Percentiles rank a stretch among this genome's conserved stretches.
These are phyloP conservation scores for Nothobranchius kuhntae DNA, from an alignment of 2,113 vertebrate species.

Conservation along the genomic window DNA sequence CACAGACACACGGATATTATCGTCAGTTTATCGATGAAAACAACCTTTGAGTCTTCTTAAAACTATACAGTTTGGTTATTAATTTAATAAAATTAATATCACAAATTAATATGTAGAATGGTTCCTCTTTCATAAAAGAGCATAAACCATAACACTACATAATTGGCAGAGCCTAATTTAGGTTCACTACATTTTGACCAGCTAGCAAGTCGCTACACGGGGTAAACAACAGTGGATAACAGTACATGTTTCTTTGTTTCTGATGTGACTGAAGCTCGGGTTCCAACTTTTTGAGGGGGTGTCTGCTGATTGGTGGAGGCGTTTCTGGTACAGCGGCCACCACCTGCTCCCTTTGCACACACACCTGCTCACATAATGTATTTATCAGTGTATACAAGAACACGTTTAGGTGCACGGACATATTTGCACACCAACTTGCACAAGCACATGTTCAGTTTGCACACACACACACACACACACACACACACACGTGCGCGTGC, in stretches of 20 bases:
- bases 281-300: constrained; percentile 76
- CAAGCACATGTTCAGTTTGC: constrained; percentile 1
- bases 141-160: no score
- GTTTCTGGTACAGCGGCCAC: constrained; percentile 60
- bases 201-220: no score
- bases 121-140: no score
- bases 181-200: no score
- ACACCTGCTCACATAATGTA: constrained; percentile 12
- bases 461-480: constrained; percentile 3
- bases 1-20: no score
- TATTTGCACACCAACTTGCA: background rate
- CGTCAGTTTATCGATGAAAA: no score
- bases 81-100: no score
- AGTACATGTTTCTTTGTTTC: constrained; percentile 74
- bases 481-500: background rate
- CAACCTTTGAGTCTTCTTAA: no score
- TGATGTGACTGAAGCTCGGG: constrained; percentile 62
- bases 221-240: constrained; percentile 65
- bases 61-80: no score
- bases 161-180: no score
- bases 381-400: constrained; percentile 19
- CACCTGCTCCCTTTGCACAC: constrained; percentile 63
- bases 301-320: constrained; percentile 77
- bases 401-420: constrained; percentile 1
- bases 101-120: no score